Evolutionary conservation across 2,797 vertebrate genomes (phyloP), one percentile per base, ranked within the genome.

Genomic region (Ispidina picta): DNA sequence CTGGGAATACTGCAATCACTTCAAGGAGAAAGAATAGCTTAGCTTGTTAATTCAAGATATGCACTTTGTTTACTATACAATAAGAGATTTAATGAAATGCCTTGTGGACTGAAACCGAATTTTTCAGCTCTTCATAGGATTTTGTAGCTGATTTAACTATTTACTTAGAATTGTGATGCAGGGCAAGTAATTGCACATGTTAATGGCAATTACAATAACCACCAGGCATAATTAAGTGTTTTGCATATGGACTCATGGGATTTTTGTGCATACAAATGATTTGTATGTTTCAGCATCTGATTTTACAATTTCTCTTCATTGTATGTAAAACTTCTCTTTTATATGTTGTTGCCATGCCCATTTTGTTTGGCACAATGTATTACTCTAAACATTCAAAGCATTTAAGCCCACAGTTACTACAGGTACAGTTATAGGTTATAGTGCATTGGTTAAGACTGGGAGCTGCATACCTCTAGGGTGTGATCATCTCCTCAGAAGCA

Each of bases 141-240:
- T 89, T 56, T 79, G 65, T 74, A 77, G 75, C 62, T 89, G 86
- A 85, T 90, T 83, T 90, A 92, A 80, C 90, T 65, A 75, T 95
- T 94, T 89, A 83, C 92, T 86, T 90, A 66, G 58, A 88, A 89
- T 77, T 41, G 79, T 69, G 84, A 81, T 85, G 79, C 86, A 86
- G 64, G 89, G 70, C 84, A 89, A 90, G 76, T 83, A 85, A 94
- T 75, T 94, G 65, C 70, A 90, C 66, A 74, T 26, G 63, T 71
- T 88, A 88, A 92, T 94, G 46, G 49, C 78, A 94, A 90, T 91
- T 91, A 92, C 62, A 94, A 79, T 84, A 92, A 88, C 88, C 86
- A 94, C 84, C 77, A 70, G 63, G 68, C 77, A 64, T 82, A 94
- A 91, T 88, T 76, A 86, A 88, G 81, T 76, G 56, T 28, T 90